Conservation (phyloP, 2,113 vertebrate genomes). For the Falcunculus frontatus region DNA sequence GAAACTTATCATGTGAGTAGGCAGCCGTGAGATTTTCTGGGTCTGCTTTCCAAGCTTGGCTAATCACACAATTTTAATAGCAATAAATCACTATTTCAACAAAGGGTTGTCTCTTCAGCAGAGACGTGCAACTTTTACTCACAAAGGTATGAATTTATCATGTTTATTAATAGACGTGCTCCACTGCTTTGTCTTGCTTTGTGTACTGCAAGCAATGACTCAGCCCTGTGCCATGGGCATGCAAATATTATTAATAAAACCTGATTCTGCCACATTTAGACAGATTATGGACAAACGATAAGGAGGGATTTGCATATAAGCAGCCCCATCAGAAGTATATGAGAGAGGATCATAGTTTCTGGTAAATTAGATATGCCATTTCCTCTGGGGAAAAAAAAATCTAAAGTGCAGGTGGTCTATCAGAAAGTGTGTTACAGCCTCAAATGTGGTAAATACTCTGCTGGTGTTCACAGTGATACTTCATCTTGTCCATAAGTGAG, state of each 20-base stretch:
- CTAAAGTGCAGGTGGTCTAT: background rate
- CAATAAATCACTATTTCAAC: slow-evolving; percentile 41
- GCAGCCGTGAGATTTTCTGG: slow-evolving; percentile 32
- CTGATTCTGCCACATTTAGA: slow-evolving; percentile 42
- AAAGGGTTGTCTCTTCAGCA: background rate
- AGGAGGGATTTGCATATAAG: slow-evolving; percentile 5
- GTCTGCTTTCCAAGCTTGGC: slow-evolving; percentile 32
- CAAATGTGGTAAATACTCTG: background rate
- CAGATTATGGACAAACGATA: background rate
- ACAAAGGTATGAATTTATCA: background rate
- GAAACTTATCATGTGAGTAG: slow-evolving; percentile 22
- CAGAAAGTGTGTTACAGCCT: background rate
- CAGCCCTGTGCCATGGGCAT: background rate
- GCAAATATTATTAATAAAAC: slow-evolving; percentile 19
- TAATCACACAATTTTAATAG: slow-evolving; percentile 40
- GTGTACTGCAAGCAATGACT: background rate
- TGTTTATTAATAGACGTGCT: slow-evolving; percentile 28
- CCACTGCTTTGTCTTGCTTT: slow-evolving; percentile 16
- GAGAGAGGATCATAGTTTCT: background rate
- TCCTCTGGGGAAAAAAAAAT: background rate
- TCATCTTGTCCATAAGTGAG: background rate
- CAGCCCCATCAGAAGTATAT: background rate
- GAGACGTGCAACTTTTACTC: background rate
- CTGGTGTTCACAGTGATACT: background rate
- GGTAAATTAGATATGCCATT: background rate